Percentiles rank a stretch among this genome's conserved stretches.
These are phyloP conservation scores for Geotria australis DNA, from an alignment of 2,797 vertebrate species.

Conservation along the genomic window DNA sequence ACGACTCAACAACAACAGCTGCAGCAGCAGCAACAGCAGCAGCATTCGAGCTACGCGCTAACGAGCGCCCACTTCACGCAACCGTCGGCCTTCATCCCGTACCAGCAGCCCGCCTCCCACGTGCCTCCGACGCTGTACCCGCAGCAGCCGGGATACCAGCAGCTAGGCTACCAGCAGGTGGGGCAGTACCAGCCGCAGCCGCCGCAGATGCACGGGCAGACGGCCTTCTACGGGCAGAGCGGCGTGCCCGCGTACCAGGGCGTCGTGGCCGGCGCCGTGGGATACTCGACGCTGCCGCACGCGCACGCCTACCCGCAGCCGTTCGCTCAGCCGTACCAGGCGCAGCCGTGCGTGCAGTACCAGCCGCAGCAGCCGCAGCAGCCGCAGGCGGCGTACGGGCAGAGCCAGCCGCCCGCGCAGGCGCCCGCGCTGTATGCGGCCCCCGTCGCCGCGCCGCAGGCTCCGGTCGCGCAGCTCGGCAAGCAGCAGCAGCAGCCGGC, in stretches of 20 bases:
- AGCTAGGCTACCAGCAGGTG: constrained; percentile 29
- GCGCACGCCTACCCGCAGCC: background rate
- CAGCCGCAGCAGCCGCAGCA: background rate
- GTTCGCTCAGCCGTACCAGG: background rate
- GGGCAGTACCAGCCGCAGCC: background rate
- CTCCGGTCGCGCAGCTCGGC: constrained; percentile 30
- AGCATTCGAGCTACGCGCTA: background rate
- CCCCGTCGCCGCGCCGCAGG: constrained; percentile 13
- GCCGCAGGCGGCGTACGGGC: constrained; percentile 8
- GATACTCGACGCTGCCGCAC: background rate
- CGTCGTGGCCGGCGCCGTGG: too few relatives aligned
- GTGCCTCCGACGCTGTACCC: constrained; percentile 13
- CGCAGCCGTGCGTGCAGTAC: background rate
- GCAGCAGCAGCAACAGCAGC: background rate
- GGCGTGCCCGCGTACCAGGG: too few relatives aligned
- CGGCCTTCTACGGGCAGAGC: too few relatives aligned
- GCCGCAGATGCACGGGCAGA: too few relatives aligned
- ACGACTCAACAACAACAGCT: too few relatives aligned
- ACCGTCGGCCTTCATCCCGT: constrained; percentile 7
- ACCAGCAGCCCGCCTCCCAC: constrained; percentile 35
- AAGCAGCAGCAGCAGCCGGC: constrained; percentile 45
- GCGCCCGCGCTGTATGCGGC: constrained; percentile 11
- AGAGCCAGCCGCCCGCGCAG: constrained; percentile 34
- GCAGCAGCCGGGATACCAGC: constrained; percentile 29
- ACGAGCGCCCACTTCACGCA: background rate